phyloP scores from a whole-genome alignment of 2,888 invertebrate species.

The Euzophera pinguis region DNA sequence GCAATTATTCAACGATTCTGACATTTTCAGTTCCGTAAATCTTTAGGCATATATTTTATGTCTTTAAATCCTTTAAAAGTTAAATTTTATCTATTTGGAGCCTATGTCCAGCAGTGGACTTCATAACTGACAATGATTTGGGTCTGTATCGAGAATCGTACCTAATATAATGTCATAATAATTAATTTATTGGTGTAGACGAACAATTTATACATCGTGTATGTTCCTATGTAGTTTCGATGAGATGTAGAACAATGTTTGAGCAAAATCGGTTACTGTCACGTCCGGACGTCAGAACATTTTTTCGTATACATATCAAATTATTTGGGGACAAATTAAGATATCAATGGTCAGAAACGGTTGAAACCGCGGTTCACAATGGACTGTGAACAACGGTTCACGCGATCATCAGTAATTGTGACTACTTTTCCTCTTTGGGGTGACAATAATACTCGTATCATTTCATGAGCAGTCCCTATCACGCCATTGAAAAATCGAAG shows the following conservation, averaged over 20 bases:
- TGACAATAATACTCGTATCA: conserved; percentile 58
- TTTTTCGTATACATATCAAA: conserved; percentile 69
- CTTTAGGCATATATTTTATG: too few species aligned
- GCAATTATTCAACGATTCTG: neutral
- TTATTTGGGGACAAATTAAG: conserved; percentile 40
- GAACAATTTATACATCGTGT: conserved; percentile 17
- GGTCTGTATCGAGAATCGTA: neutral
- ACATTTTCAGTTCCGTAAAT: neutral
- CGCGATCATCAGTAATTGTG: too few species aligned
- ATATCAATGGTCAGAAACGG: conserved; percentile 26
- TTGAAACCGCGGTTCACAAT: conserved; percentile 29
- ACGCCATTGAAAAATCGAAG: conserved; percentile 1
- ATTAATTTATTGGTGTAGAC: conserved; percentile 6
- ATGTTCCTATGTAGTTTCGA: conserved; percentile 37
- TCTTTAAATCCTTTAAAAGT: too few species aligned
- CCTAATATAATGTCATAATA: conserved; percentile 6
- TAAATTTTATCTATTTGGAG: too few species aligned
- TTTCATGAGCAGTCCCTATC: conserved; percentile 18
- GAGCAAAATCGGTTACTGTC: conserved; percentile 42
- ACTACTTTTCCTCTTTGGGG: conserved; percentile 26
- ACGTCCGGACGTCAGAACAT: conserved; percentile 30
- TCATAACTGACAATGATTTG: too few species aligned
- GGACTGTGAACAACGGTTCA: conserved; percentile 17
- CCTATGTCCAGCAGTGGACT: too few species aligned
- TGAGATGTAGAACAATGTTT: conserved; percentile 48